Conservation (phyloP, 2,797 vertebrate species). For the Cetoscarus ocellatus region DNA sequence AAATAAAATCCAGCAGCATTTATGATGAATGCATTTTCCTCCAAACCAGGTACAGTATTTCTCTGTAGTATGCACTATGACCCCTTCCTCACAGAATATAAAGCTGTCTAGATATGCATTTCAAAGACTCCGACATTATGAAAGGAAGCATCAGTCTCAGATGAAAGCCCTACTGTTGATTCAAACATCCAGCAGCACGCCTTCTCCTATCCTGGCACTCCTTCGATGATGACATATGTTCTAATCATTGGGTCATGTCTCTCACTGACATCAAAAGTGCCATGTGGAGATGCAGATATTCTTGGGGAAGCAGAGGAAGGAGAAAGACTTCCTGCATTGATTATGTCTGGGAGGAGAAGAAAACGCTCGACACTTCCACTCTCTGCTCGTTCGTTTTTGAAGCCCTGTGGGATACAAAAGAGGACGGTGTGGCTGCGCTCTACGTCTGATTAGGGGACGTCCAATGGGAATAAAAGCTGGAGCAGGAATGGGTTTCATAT, state of each 20-base stretch:
- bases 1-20: slow-evolving; percentile 30
- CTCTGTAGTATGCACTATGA: slow-evolving; percentile 23
- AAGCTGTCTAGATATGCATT: slow-evolving; percentile 53
- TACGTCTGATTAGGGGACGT: slow-evolving; percentile 51
- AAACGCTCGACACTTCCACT: slow-evolving; percentile 64
- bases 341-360: slow-evolving; percentile 53
- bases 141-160: slow-evolving; percentile 59
- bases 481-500: slow-evolving; percentile 47
- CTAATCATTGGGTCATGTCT: slow-evolving; percentile 75
- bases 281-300: slow-evolving; percentile 61
- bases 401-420: slow-evolving; percentile 38
- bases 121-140: slow-evolving; percentile 67
- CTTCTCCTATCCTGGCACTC: slow-evolving; percentile 38
- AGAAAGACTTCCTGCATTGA: slow-evolving; percentile 59
- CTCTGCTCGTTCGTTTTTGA: slow-evolving; percentile 38
- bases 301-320: slow-evolving; percentile 57
- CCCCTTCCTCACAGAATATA: slow-evolving; percentile 39
- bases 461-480: slow-evolving; percentile 43
- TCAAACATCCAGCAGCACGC: slow-evolving; percentile 52
- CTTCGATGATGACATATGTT: slow-evolving; percentile 72
- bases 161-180: slow-evolving; percentile 70
- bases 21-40: slow-evolving; percentile 16
- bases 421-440: slow-evolving; percentile 37
- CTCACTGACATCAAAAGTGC: slow-evolving; percentile 73
- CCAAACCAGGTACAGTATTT: slow-evolving; percentile 19